Conservation (phyloP, 2,888 invertebrate species). For the Melanostoma scalare region DNA sequence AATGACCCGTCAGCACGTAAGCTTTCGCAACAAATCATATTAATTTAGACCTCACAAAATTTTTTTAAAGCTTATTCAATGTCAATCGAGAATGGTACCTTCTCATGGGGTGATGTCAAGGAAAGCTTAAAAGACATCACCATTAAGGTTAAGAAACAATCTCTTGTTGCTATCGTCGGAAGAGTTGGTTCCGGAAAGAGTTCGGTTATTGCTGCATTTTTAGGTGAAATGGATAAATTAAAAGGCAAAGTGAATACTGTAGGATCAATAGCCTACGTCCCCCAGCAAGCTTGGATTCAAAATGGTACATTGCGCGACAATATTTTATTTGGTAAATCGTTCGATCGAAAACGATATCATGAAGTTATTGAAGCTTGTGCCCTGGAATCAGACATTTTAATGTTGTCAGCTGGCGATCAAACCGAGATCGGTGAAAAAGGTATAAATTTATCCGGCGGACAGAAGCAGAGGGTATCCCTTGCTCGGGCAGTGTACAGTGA, state of each 20-base stretch:
- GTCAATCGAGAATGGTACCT: conserved; percentile 92
- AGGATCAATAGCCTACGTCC: conserved; percentile 89
- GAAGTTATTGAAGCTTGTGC: conserved; percentile 95
- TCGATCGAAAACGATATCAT: conserved; percentile 88
- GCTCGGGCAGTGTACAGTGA: conserved; percentile 95
- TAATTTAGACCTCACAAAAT: neutral
- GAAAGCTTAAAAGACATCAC: conserved; percentile 88
- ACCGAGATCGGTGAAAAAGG: conserved; percentile 99
- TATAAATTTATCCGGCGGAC: conserved; percentile 90
- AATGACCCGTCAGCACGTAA: conserved; percentile 90
- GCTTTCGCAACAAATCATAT: conserved; percentile 43
- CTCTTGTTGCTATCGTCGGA: conserved; percentile 92
- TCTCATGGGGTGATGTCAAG: conserved; percentile 92
- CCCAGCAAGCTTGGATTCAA: conserved; percentile 99
- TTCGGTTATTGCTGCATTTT: conserved; percentile 92
- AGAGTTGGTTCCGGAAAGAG: conserved; percentile 94
- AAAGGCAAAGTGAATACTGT: conserved; percentile 90
- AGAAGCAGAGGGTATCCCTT: conserved; percentile 94
- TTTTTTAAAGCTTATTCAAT: conserved; percentile 87
- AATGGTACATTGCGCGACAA: conserved; percentile 96
- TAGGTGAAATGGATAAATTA: conserved; percentile 95
- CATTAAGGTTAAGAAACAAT: conserved; percentile 86
- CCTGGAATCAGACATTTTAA: conserved; percentile 94
- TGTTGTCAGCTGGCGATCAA: conserved; percentile 96
- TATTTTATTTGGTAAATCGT: conserved; percentile 92